Evolutionary conservation across 2,797 vertebrate species (phyloP).

Genomic region (Melopsittacus undulatus): DNA sequence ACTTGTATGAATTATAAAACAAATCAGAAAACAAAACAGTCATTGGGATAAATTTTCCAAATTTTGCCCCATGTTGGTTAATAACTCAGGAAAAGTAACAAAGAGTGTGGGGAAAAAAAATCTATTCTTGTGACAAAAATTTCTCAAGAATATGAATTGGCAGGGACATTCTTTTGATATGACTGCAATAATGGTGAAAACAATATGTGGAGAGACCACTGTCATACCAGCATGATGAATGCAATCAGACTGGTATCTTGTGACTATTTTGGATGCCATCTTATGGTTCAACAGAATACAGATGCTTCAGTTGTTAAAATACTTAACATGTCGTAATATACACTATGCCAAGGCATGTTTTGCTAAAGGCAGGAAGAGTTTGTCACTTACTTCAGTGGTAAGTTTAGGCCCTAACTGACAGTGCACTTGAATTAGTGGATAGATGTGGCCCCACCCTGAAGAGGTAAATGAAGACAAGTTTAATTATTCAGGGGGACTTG

Average conservation of each 20-base stretch:
- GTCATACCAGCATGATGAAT: not conserved
- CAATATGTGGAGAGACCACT: not conserved
- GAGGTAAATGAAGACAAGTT: not conserved
- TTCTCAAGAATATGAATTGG: conserved; percentile 33
- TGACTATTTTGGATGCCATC: conserved; percentile 7
- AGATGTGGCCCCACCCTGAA: not conserved
- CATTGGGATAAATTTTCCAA: not conserved
- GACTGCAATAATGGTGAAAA: conserved; percentile 28
- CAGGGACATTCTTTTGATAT: not conserved
- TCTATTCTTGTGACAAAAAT: not conserved
- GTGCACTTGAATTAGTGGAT: not conserved
- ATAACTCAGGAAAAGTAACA: not conserved
- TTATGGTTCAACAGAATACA: not conserved
- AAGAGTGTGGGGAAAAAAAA: not conserved
- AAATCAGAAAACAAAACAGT: not conserved
- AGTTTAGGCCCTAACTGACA: not conserved
- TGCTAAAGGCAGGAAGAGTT: not conserved
- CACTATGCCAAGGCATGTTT: not conserved
- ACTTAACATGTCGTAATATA: not conserved
- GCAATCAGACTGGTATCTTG: conserved; percentile 14
- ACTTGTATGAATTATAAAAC: not conserved
- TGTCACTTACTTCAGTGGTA: not conserved
- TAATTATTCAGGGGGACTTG: not conserved
- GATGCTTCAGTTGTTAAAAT: conserved; percentile 17
- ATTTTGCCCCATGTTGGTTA: not conserved